These are phyloP conservation scores for Drosophila maculinotata DNA, from an alignment of 2,888 invertebrate species.

Conservation along the genomic window DNA sequence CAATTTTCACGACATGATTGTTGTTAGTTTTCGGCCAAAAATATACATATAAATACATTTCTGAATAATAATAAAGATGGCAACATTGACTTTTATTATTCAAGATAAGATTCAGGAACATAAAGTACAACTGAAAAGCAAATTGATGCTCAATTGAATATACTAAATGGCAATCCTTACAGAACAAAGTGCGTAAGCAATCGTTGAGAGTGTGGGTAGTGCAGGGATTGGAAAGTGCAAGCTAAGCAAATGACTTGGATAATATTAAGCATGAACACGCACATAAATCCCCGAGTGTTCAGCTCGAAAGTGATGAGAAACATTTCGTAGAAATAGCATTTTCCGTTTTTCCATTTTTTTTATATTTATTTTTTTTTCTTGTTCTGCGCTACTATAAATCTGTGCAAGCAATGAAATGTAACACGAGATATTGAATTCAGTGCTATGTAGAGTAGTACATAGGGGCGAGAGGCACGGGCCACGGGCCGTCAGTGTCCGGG, in stretches of 20 bases:
- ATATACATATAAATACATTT: no score
- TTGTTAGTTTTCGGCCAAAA: no score
- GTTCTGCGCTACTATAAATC: constrained; percentile 67
- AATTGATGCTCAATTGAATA: constrained; percentile 11
- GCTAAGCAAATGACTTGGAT: constrained; percentile 36
- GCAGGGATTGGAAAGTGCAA: constrained; percentile 9
- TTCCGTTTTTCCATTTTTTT: constrained; percentile 38
- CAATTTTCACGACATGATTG: no score
- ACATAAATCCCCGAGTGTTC: constrained; percentile 47
- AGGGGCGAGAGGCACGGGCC: constrained; percentile 16
- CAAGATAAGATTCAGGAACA: no score
- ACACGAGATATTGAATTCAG: constrained; percentile 81
- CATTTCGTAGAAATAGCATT: constrained; percentile 15
- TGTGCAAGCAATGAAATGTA: constrained; percentile 80
- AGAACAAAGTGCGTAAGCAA: constrained; percentile 31
- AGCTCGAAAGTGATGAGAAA: constrained; percentile 32
- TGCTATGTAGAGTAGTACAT: constrained; percentile 33
- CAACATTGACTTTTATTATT: neutral
- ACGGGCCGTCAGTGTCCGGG: constrained; percentile 35
- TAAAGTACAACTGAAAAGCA: neutral
- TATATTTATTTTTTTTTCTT: no score
- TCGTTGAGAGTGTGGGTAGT: constrained; percentile 18
- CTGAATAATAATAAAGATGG: no score
- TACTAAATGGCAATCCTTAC: constrained; percentile 17
- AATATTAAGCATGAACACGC: constrained; percentile 46